A percentile compares a stretch with the other conserved stretches of the same genome.
These are phyloP conservation scores for Heteronetta atricapilla DNA, from an alignment of 2,113 vertebrate genomes.

Conservation along the genomic window DNA sequence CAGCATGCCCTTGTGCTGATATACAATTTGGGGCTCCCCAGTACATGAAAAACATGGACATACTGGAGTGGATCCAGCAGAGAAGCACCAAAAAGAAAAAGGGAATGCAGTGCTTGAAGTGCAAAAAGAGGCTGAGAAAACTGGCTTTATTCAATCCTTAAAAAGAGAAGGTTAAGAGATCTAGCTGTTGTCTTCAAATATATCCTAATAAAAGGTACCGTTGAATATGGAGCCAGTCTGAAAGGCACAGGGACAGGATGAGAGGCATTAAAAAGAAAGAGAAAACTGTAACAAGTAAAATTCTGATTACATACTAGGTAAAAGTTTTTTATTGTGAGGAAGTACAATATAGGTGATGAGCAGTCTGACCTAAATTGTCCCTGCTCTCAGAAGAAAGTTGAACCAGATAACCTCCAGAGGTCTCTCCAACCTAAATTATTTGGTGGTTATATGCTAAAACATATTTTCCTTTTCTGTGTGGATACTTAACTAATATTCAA, in stretches of 20 bases:
- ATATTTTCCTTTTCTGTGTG: background rate
- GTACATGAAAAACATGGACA: background rate
- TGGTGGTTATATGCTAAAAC: background rate
- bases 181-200: background rate
- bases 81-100: background rate
- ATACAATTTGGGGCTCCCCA: background rate
- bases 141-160: background rate
- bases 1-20: background rate
- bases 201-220: background rate
- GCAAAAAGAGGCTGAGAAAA: background rate
- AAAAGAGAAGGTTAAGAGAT: background rate
- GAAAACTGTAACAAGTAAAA: background rate
- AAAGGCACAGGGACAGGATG: background rate
- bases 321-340: background rate
- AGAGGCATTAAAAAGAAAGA: background rate
- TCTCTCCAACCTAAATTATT: constrained; percentile 46
- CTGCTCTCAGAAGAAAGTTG: background rate
- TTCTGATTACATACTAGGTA: background rate
- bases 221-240: background rate
- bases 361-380: background rate
- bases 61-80: background rate
- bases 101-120: background rate
- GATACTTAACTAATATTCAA: background rate
- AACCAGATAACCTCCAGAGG: constrained; percentile 33
- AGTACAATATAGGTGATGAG: background rate